phyloP scores from a whole-genome alignment of 2,888 invertebrate species.

The Macrophya annulata region DNA sequence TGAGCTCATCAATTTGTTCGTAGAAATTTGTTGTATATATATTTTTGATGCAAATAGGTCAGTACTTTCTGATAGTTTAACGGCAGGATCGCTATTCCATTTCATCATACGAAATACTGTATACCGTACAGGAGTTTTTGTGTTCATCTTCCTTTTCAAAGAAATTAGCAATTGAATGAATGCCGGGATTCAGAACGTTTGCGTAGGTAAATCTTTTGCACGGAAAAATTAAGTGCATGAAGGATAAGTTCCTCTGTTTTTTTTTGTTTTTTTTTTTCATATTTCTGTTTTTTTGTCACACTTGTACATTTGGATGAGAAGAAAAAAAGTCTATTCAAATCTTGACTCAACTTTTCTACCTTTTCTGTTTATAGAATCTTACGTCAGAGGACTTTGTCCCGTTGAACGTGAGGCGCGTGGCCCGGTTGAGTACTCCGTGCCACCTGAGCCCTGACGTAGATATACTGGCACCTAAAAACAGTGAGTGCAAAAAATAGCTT shows the following conservation, averaged over 20 bases:
- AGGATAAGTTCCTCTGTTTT: not conserved
- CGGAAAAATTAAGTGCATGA: not conserved
- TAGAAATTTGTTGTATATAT: constrained; percentile 9
- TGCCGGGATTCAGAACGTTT: not conserved
- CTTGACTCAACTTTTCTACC: constrained; percentile 11
- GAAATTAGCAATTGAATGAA: constrained; percentile 39
- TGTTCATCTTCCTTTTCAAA: not conserved
- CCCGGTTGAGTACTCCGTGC: constrained; percentile 29
- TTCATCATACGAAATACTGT: not conserved
- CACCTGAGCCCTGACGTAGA: constrained; percentile 8
- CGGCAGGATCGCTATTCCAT: constrained; percentile 1
- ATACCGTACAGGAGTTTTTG: not conserved
- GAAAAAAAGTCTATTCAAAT: not conserved
- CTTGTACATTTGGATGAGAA: not conserved
- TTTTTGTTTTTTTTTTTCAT: too few species aligned
- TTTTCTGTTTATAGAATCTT: constrained; percentile 48
- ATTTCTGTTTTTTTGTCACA: not conserved
- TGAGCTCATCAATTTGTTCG: not conserved
- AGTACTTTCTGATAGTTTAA: not conserved
- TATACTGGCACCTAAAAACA: constrained; percentile 25
- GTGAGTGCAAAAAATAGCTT: constrained; percentile 30
- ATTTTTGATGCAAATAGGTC: constrained; percentile 18
- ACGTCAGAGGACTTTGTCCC: constrained; percentile 47
- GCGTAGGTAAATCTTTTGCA: not conserved
- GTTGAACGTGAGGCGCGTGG: constrained; percentile 41